Evolutionary conservation across 2,888 invertebrate genomes (phyloP).

Genomic region (Rhyacophila evoluta): DNA sequence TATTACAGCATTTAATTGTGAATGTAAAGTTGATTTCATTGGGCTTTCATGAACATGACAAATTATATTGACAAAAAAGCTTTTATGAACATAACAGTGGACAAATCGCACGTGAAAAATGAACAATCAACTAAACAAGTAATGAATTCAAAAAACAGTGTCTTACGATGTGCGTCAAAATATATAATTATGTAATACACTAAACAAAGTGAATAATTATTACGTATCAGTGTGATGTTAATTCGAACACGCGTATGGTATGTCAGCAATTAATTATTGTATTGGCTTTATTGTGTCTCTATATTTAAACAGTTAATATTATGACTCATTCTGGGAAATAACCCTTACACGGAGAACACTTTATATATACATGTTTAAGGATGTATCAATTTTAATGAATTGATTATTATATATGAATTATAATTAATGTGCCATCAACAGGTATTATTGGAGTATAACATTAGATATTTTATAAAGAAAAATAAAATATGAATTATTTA

Average conservation of each 20-base stretch:
- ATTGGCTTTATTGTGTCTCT: conserved; percentile 3
- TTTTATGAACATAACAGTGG: neutral
- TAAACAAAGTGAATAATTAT: neutral
- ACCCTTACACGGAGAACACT: neutral
- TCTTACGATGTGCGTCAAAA: neutral
- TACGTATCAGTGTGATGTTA: neutral
- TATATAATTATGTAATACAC: too few species aligned
- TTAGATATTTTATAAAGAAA: conserved; percentile 32
- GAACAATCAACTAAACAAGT: neutral
- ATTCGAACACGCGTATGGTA: neutral
- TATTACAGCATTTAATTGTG: neutral
- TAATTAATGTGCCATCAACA: conserved; percentile 44
- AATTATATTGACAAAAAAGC: neutral
- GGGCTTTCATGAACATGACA: neutral
- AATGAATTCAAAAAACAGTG: neutral
- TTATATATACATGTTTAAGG: neutral
- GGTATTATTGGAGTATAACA: conserved; percentile 1
- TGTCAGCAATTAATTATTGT: neutral
- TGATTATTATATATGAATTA: neutral
- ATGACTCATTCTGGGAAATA: neutral
- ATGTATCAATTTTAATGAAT: neutral
- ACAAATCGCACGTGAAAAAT: neutral
- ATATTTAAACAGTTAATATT: neutral
- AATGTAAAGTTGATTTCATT: neutral
- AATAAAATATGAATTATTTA: neutral